Percentiles rank a stretch among this genome's conserved stretches.
These are phyloP conservation scores for Diprion similis DNA, from an alignment of 1,140 invertebrate species.

Conservation along the genomic window DNA sequence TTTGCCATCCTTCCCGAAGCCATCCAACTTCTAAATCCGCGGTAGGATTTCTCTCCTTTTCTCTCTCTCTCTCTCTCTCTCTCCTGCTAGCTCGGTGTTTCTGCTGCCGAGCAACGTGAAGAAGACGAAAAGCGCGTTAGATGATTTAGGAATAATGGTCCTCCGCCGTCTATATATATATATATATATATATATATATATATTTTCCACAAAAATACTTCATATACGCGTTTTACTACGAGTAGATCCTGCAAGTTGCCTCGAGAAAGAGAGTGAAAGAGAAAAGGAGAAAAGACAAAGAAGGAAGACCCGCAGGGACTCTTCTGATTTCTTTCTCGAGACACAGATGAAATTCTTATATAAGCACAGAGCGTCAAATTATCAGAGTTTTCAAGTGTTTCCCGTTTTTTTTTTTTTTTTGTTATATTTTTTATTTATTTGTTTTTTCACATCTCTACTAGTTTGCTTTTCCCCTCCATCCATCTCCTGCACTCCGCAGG, in stretches of 20 bases:
- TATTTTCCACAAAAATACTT: conserved; percentile 7
- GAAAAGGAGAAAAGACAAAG: background rate
- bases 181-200: conserved; percentile 18
- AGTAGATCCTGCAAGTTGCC: background rate
- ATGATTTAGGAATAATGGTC: background rate
- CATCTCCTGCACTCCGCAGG: too few relatives aligned
- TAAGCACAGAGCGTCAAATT: too few relatives aligned
- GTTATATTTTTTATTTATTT: too few relatives aligned
- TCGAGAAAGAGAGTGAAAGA: too few relatives aligned
- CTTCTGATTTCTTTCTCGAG: too few relatives aligned
- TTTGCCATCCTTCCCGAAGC: background rate
- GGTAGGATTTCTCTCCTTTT: background rate
- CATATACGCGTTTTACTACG: conserved; percentile 1
- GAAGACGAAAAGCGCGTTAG: background rate
- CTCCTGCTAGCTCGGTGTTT: too few relatives aligned
- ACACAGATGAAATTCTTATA: too few relatives aligned
- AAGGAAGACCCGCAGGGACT: background rate
- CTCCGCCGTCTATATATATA: conserved; percentile 6
- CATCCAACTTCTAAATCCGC: conserved; percentile 6
- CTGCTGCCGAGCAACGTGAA: too few relatives aligned
- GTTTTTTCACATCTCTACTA: too few relatives aligned
- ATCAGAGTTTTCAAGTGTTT: too few relatives aligned
- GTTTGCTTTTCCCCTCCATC: too few relatives aligned
- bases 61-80: background rate
- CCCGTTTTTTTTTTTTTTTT: too few relatives aligned